A percentile compares a stretch with the other conserved stretches of the same genome.
Evolutionary conservation across 1,140 invertebrate genomes (phyloP).

Genomic region (Trichoplusia ni): DNA sequence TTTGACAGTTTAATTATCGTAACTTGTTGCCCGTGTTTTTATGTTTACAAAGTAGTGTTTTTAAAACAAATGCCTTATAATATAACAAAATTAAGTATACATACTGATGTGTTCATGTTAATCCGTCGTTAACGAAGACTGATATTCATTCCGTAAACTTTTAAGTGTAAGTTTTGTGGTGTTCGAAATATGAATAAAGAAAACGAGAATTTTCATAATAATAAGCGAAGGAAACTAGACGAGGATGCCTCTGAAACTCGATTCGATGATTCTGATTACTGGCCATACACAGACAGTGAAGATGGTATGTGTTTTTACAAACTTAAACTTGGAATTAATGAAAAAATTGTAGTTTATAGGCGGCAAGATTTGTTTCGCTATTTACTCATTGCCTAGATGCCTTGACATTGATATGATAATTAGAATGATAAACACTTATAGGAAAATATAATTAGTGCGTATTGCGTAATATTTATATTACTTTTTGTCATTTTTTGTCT

Average conservation of each 20-base stretch:
- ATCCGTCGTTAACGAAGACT: constrained; percentile 7
- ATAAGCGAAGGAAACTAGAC: constrained; percentile 64
- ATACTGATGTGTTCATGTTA: constrained; percentile 20
- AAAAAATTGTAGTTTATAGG: too few species aligned
- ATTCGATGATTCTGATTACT: constrained; percentile 66
- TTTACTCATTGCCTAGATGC: too few species aligned
- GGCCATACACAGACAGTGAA: constrained; percentile 65
- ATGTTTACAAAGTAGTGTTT: constrained; percentile 29
- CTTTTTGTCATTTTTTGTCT: too few species aligned
- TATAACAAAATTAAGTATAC: constrained; percentile 16
- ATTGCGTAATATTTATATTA: too few species aligned
- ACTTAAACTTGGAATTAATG: neutral
- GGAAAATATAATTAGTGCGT: too few species aligned
- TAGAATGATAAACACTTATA: too few species aligned
- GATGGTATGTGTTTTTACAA: constrained; percentile 44
- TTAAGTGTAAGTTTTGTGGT: neutral
- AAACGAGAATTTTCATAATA: constrained; percentile 50
- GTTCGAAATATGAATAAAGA: constrained; percentile 61
- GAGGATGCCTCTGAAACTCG: constrained; percentile 46
- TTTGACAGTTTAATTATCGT: neutral
- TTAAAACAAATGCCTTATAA: constrained; percentile 18
- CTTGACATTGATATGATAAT: too few species aligned
- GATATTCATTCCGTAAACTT: constrained; percentile 32
- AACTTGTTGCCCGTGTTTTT: constrained; percentile 11
- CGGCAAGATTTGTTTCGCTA: too few species aligned